A percentile compares a stretch with the other conserved stretches of the same genome.
phyloP scores from a whole-genome alignment of 2,888 invertebrate species.

The Patella pellucida region DNA sequence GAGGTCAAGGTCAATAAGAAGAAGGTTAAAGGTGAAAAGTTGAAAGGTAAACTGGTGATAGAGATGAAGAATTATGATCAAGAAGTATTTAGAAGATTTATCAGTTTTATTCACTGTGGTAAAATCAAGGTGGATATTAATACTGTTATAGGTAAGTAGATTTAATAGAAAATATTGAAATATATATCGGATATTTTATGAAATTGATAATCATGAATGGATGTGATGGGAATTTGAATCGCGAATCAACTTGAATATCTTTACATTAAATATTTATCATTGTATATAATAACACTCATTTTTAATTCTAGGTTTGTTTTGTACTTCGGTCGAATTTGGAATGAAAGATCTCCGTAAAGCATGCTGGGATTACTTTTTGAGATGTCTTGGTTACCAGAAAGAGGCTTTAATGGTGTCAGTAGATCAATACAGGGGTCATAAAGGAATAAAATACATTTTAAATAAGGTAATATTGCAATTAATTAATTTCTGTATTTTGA shows the following conservation, averaged over 20 bases:
- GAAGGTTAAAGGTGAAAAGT: conserved; percentile 9
- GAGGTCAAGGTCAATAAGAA: not conserved
- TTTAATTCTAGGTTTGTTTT: not conserved
- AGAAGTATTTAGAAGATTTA: conserved; percentile 5
- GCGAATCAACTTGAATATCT: too few species aligned
- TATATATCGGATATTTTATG: too few species aligned
- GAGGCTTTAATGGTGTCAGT: not conserved
- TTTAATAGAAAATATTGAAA: too few species aligned
- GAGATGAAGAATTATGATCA: conserved; percentile 1
- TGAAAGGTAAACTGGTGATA: not conserved
- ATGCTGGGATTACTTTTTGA: not conserved
- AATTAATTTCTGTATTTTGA: too few species aligned
- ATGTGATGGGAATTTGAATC: too few species aligned
- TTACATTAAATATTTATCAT: too few species aligned
- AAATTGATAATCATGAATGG: too few species aligned
- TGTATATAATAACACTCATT: not conserved
- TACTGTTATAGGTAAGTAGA: not conserved
- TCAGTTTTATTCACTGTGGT: conserved; percentile 1
- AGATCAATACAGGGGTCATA: not conserved
- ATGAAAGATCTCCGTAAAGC: not conserved
- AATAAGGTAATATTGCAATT: not conserved
- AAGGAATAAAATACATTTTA: conserved; percentile 3
- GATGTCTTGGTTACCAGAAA: not conserved
- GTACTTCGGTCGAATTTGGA: not conserved
- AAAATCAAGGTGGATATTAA: not conserved